Evolutionary conservation across 1,140 invertebrate genomes (phyloP), one percentile per base, ranked within the genome.

Genomic region (Liolophura sinensis): DNA sequence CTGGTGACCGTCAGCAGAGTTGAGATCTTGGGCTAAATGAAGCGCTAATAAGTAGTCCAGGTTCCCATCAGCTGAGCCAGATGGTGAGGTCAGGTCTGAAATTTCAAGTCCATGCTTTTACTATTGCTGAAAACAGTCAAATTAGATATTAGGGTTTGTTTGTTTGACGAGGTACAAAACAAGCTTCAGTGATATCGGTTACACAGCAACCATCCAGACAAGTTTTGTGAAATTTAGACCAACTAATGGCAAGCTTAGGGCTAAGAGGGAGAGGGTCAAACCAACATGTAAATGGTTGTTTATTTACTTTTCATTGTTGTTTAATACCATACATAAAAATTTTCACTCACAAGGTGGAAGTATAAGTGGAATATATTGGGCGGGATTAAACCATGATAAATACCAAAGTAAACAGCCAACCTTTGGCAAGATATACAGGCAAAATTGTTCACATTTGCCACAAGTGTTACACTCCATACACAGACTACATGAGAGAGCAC

Each of bases 21-120:
- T 54, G n/a, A 54, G 24, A 24, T 54, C 51, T 20, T 54, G 51
- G 18, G 51, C 51, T 20, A 54, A 24, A 12, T 54, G 51, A 54
- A 54, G 51, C 12, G 51, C 51, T 54, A 54, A 54, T 12, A 54
- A 12, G 51, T 54, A 24, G 51, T 54, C 51, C 24, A 54, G 24
- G 12, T 54, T 24, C 24, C 24, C 51, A 3, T 24, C 51, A 54
- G 18, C 51, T 5, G 18, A n/a, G 18, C 51, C 51, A 54, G 18
- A n/a, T 5, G 51, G 7, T 3, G 18, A n/a, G 18, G 12, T 20
- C 24, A 54, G 24, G 24, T 20, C 18, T 24, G 24, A 3, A 24
- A 20, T 54, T 54, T 20, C 12, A n/a, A 54, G n/a, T 50, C n/a
- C 14, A 14, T 14, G n/a, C 14, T 15, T 14, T 14, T 50, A 50